Conservation (phyloP, 92 coral and sea anemone species). For the Virgularia gustaviana region DNA sequence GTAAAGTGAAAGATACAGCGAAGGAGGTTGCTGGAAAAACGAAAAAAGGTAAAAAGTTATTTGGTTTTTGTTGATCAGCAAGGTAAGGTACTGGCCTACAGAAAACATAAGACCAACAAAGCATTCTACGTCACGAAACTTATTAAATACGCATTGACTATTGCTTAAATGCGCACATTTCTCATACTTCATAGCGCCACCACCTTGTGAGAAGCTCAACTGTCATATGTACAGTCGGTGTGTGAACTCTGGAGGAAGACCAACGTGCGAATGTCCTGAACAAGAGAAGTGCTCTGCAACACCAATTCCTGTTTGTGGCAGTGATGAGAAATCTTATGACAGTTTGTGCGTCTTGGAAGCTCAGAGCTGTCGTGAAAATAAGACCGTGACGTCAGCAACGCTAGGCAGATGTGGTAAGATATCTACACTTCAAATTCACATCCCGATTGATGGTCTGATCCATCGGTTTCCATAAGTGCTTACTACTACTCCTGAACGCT, state of each 20-base stretch:
- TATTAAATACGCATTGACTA: too few species aligned
- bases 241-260: conserved; percentile 6
- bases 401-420: conserved; percentile 30
- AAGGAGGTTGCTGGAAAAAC: conserved; percentile 47
- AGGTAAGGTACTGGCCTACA: too few species aligned
- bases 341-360: conserved; percentile 25
- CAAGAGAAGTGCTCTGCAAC: conserved; percentile 11
- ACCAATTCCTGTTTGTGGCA: conserved; percentile 11
- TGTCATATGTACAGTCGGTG: conserved; percentile 21
- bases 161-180: too few species aligned
- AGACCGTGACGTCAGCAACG: background rate
- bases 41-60: conserved; percentile 66
- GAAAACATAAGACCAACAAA: too few species aligned
- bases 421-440: too few species aligned
- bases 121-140: too few species aligned
- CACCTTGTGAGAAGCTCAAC: conserved; percentile 21
- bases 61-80: too few species aligned
- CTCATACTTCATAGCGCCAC: conserved; percentile 21
- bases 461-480: too few species aligned
- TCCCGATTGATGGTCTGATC: too few species aligned
- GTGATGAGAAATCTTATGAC: conserved; percentile 14
- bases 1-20: conserved; percentile 50
- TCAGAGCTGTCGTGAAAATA: conserved; percentile 1
- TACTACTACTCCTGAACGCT: too few species aligned
- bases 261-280: conserved; percentile 6